Percentiles rank a stretch among this genome's conserved stretches.
Conservation (phyloP, 2,888 invertebrate species). For the Lepidocyrtinus sp. region DNA sequence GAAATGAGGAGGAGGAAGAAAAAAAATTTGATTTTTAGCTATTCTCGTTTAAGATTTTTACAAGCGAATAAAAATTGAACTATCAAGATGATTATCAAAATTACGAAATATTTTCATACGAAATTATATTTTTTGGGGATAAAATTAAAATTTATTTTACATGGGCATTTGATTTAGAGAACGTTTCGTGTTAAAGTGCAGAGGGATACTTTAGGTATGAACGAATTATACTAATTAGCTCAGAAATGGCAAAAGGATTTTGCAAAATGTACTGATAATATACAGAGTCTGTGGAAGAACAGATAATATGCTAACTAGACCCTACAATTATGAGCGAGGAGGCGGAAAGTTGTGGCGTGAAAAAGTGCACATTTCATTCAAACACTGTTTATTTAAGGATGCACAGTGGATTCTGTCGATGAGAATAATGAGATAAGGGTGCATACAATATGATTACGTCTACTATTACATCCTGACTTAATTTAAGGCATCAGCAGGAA, state of each 20-base stretch:
- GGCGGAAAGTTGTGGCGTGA: background rate
- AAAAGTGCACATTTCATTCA: background rate
- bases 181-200: no score
- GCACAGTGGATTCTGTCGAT: background rate
- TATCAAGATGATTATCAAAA: background rate
- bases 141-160: background rate
- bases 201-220: background rate
- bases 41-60: background rate
- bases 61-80: background rate
- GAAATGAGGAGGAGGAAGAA: background rate
- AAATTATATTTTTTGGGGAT: background rate
- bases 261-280: no score
- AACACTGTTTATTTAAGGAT: background rate
- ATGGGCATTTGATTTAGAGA: background rate
- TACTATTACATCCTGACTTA: conserved; percentile 39
- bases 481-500: conserved; percentile 42
- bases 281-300: no score
- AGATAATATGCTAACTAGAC: no score
- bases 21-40: background rate
- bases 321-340: background rate
- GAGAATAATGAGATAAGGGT: background rate
- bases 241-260: no score
- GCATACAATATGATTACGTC: conserved; percentile 14
- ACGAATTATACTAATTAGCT: background rate
- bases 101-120: background rate